These are phyloP conservation scores for Calypte anna DNA, from an alignment of 2,113 vertebrate species.

Conservation along the genomic window DNA sequence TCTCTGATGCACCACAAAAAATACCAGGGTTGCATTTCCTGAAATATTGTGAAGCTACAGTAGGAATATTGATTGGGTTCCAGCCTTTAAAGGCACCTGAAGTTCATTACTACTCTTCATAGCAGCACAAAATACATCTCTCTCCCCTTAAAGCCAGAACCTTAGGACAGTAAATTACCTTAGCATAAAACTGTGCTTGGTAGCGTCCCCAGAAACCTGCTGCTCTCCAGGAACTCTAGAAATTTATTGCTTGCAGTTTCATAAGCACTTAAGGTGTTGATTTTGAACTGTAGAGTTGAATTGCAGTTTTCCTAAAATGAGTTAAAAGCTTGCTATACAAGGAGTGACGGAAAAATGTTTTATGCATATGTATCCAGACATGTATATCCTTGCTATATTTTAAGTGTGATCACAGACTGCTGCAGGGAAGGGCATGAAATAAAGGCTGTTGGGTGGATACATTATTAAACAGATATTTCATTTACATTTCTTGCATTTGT, in stretches of 20 bases:
- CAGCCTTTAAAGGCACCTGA: neutral
- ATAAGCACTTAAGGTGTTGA: neutral
- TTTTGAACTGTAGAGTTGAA: neutral
- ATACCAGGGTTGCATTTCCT: neutral
- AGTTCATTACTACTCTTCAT: neutral
- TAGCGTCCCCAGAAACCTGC: neutral
- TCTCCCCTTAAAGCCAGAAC: neutral
- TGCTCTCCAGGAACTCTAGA: neutral
- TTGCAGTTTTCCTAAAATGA: neutral
- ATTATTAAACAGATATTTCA: neutral
- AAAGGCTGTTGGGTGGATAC: neutral
- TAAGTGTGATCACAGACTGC: neutral
- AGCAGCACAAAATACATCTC: neutral
- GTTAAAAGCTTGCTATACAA: neutral
- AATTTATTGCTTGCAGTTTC: neutral
- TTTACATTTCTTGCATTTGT: neutral
- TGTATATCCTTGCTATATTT: neutral
- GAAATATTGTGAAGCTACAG: neutral
- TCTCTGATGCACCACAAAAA: neutral
- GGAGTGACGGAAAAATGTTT: neutral
- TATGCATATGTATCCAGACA: neutral
- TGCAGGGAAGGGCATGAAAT: neutral
- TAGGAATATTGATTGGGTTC: neutral
- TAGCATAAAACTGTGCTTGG: neutral
- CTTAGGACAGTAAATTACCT: neutral